Evolutionary conservation across 2,113 vertebrate species (phyloP), one percentile per base, ranked within the genome.

Genomic region (Tenebrosternarchus preto): DNA sequence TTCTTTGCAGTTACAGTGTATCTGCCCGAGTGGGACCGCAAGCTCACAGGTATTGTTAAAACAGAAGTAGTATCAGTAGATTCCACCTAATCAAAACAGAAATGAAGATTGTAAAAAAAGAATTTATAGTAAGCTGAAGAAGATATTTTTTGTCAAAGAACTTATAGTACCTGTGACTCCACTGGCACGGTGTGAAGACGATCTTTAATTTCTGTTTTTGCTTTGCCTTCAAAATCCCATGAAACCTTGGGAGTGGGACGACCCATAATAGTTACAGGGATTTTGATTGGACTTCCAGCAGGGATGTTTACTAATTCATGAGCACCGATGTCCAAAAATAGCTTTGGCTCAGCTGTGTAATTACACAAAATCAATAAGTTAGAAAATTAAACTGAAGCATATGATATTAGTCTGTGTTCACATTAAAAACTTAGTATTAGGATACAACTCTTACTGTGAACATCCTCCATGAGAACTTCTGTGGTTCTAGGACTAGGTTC

Each of bases 1-100:
- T 99, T 99, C 88, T 98, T 99, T 76, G 96, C 98, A 53, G 96
- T 98, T 90, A 99, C 96, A 78, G 92, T 98, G 81, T 98, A 99
- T 91, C 96, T 95, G 85, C 98, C 98, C 73, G 96, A 94, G 85
- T 99, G 98, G 70, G 84, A 91, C 93, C 98, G 94, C 79, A 94
- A 93, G 81, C 95, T 96, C 2, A 93, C 91, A 0, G 96, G 95
- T 84, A 99, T 89, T 68, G 83, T 90, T 85, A 98, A 85, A 8
- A 90, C 80, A 20, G 97, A 98, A 16, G 92, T 94, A 25, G 94
- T 95, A 79, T 98, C 96, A 43, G 95, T 95, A 87, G 94, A 94
- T 89, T 97, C 94, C 78, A 99, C 88, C 98, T 99, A 70, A 61
- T 59, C 17, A 56, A 20, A 66, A 56, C 3, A 2, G 31, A 36